phyloP scores from a whole-genome alignment of 2,888 invertebrate species.

The Amphipoea oculea region DNA sequence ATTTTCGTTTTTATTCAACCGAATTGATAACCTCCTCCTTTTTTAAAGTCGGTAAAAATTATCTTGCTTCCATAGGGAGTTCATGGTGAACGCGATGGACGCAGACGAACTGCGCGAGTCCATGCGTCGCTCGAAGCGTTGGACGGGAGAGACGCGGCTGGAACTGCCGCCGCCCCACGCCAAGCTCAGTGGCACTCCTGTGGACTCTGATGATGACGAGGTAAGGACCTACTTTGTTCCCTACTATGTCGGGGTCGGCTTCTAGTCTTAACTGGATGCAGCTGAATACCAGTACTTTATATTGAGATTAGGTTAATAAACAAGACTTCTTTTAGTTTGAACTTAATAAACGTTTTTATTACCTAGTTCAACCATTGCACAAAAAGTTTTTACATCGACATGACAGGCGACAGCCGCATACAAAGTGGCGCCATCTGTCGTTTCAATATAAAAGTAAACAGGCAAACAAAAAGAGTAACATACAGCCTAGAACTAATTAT shows the following conservation, averaged over 20 bases:
- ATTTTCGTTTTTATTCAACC: background rate
- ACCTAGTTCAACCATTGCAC: too few species aligned
- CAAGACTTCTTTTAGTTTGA: too few species aligned
- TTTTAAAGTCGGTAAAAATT: background rate
- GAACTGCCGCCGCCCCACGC: conserved; percentile 84
- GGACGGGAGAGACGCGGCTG: conserved; percentile 83
- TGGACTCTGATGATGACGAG: conserved; percentile 93
- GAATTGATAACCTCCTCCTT: too few species aligned
- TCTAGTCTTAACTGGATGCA: background rate
- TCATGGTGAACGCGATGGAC: conserved; percentile 97
- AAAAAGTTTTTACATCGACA: too few species aligned
- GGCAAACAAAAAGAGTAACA: too few species aligned
- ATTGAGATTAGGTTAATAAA: too few species aligned
- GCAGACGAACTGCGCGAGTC: conserved; percentile 95
- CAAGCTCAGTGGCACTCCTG: conserved; percentile 87
- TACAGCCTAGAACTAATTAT: too few species aligned
- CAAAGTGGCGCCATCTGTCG: too few species aligned
- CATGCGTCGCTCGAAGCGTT: conserved; percentile 92
- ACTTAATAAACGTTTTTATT: too few species aligned
- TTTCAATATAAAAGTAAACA: too few species aligned
- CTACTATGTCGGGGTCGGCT: background rate
- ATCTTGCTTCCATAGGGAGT: conserved; percentile 90
- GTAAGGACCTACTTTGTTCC: conserved; percentile 75
- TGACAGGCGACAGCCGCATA: too few species aligned
- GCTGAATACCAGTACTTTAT: background rate